Conservation (phyloP, 2,888 invertebrate species). For the Thecocarcelia acutangulata region DNA sequence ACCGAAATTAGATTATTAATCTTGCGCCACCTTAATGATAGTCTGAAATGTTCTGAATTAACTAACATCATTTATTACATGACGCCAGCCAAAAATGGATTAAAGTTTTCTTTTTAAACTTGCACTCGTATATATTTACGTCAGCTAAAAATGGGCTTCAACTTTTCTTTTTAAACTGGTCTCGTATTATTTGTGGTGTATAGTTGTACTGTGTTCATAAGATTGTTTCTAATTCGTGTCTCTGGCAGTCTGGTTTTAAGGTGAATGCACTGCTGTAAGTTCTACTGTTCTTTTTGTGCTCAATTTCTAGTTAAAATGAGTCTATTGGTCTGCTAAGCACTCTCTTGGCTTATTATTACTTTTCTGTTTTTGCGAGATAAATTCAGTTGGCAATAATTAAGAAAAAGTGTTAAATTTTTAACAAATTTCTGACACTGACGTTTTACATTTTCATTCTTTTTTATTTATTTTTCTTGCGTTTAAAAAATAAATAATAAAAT, state of each 20-base stretch:
- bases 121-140: too few relatives aligned
- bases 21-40: too few relatives aligned
- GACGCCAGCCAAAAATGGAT: too few relatives aligned
- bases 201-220: slow-evolving; percentile 45
- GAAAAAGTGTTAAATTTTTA: slow-evolving; percentile 53
- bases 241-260: slow-evolving; percentile 70
- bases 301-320: slow-evolving; percentile 50
- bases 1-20: too few relatives aligned
- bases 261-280: slow-evolving; percentile 76
- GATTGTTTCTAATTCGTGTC: slow-evolving; percentile 66
- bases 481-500: neutral
- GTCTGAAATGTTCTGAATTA: too few relatives aligned
- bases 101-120: too few relatives aligned
- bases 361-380: slow-evolving; percentile 1
- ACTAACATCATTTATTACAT: too few relatives aligned
- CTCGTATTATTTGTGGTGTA: slow-evolving; percentile 36
- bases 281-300: slow-evolving; percentile 49
- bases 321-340: slow-evolving; percentile 9
- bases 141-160: too few relatives aligned
- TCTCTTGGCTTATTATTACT: slow-evolving; percentile 31
- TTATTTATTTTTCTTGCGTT: neutral
- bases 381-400: slow-evolving; percentile 33
- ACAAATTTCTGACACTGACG: slow-evolving; percentile 9
- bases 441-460: neutral
- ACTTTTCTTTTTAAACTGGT: slow-evolving; percentile 1